Conservation (phyloP, 2,797 vertebrate genomes). For the Phataginus tetradactyla region DNA sequence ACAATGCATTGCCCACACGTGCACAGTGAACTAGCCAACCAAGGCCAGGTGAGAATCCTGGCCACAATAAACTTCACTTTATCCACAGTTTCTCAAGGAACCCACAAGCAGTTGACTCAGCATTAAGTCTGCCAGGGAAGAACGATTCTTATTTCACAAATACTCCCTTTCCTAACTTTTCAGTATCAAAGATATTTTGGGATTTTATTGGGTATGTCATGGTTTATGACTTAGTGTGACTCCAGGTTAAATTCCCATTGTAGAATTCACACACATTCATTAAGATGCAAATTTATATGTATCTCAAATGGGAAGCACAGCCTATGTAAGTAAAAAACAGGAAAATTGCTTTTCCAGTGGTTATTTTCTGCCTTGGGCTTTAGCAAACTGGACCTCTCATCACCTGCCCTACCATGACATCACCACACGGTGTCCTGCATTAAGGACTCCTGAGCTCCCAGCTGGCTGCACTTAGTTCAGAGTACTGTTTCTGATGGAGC, state of each 20-base stretch:
- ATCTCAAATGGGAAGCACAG: slow-evolving; percentile 43
- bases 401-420: background rate
- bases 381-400: background rate
- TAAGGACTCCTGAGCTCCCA: background rate
- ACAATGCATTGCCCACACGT: too few species aligned
- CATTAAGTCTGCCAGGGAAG: background rate
- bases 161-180: slow-evolving; percentile 31
- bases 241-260: background rate
- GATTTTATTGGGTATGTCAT: background rate
- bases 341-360: background rate
- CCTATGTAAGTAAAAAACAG: background rate
- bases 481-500: slow-evolving; percentile 5
- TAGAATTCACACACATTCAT: slow-evolving; percentile 27
- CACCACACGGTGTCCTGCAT: background rate
- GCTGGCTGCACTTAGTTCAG: background rate
- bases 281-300: background rate
- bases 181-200: background rate
- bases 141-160: slow-evolving; percentile 8
- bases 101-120: background rate
- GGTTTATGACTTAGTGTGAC: background rate
- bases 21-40: too few species aligned
- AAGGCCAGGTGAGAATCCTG: too few species aligned
- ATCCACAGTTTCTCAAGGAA: background rate
- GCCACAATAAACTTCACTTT: too few species aligned
- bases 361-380: background rate